phyloP scores from a whole-genome alignment of 2,113 vertebrate genomes.

The Sitta europaea region DNA sequence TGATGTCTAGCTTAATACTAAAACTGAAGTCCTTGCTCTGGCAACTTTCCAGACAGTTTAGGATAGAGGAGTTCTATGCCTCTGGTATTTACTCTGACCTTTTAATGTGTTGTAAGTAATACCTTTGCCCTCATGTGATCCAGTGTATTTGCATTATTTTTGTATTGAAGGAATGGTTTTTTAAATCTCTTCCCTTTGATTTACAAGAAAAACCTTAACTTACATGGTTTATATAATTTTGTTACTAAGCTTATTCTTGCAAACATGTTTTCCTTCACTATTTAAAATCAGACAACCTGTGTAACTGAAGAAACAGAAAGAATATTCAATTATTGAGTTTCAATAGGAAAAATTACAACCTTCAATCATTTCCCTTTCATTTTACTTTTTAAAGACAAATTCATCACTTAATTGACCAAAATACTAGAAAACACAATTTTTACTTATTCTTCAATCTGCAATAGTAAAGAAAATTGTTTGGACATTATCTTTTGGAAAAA shows the following conservation, averaged over 20 bases:
- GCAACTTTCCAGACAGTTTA: neutral
- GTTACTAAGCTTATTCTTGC: neutral
- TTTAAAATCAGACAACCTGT: neutral
- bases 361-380: neutral
- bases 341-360: neutral
- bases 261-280: neutral
- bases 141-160: neutral
- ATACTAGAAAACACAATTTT: neutral
- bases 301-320: neutral
- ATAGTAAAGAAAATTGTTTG: neutral
- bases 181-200: neutral
- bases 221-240: neutral
- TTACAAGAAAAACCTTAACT: neutral
- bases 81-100: neutral
- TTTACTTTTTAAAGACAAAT: neutral
- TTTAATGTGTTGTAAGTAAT: neutral
- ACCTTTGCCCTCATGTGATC: neutral
- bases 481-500: neutral
- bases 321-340: neutral
- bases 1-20: neutral
- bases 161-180: neutral
- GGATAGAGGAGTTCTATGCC: neutral
- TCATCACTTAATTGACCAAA: neutral
- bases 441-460: neutral
- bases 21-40: neutral